These are phyloP conservation scores for Linyphia triangularis DNA, from an alignment of 2,888 invertebrate genomes.

Conservation along the genomic window DNA sequence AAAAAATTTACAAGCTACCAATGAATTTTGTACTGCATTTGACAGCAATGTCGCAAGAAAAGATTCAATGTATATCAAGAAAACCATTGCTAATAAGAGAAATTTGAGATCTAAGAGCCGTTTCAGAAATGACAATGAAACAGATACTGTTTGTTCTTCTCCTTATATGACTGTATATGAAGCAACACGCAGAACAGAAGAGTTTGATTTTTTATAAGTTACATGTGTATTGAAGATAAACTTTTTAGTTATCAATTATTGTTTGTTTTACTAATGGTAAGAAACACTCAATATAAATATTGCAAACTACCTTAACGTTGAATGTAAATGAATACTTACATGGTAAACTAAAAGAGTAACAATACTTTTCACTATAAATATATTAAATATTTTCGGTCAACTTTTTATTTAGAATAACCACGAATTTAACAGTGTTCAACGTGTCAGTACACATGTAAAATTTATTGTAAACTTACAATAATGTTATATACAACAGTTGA, in stretches of 20 bases:
- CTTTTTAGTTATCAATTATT: neutral
- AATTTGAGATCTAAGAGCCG: neutral
- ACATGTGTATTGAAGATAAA: neutral
- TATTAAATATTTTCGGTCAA: no score
- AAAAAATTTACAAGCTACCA: neutral
- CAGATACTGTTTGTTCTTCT: constrained; percentile 5
- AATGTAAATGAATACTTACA: no score
- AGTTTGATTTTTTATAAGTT: constrained; percentile 6
- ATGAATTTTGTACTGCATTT: neutral
- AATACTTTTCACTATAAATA: no score
- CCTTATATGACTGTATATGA: constrained; percentile 40
- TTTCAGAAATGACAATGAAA: neutral
- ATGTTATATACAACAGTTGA: neutral
- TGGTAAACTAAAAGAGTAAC: no score
- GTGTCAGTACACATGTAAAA: neutral
- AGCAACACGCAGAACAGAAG: constrained; percentile 22
- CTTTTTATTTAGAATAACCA: no score
- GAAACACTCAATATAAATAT: neutral
- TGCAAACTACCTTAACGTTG: no score
- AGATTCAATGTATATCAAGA: neutral
- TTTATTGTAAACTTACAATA: neutral
- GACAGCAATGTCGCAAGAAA: neutral
- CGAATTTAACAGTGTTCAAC: no score
- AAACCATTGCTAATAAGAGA: neutral
- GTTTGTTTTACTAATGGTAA: neutral